Conservation (phyloP, 2,888 invertebrate genomes). For the Drosophila maculinotata region DNA sequence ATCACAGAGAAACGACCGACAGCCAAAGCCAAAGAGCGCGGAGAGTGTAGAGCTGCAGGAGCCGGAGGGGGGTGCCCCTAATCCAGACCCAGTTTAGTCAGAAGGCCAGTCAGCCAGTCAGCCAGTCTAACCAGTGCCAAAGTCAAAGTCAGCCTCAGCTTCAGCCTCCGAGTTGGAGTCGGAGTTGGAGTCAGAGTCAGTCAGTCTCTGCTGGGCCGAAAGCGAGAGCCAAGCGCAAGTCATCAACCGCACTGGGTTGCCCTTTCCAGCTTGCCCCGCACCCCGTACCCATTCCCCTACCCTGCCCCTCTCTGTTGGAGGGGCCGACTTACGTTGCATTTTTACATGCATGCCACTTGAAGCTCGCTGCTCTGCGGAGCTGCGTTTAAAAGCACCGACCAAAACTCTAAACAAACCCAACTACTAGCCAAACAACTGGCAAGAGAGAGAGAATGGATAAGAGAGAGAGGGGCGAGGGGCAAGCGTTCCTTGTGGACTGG, state of each 20-base stretch:
- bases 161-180: conserved; percentile 12
- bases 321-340: conserved; percentile 69
- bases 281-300: conserved; percentile 5
- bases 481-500: conserved; percentile 41
- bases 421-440: conserved; percentile 53
- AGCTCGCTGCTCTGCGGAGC: conserved; percentile 37
- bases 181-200: conserved; percentile 59
- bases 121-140: conserved; percentile 79
- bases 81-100: conserved; percentile 44
- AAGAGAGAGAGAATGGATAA: neutral
- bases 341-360: conserved; percentile 75
- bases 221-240: conserved; percentile 71
- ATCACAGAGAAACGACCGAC: conserved; percentile 48
- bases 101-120: conserved; percentile 51
- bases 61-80: conserved; percentile 30
- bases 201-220: conserved; percentile 67
- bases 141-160: conserved; percentile 66
- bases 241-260: conserved; percentile 68
- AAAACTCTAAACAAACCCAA: conserved; percentile 73
- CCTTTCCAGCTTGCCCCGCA: conserved; percentile 11
- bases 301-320: conserved; percentile 6
- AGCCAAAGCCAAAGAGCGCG: conserved; percentile 26
- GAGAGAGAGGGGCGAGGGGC: neutral
- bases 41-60: conserved; percentile 2
- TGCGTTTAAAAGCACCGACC: conserved; percentile 74